phyloP scores from a whole-genome alignment of 1,140 invertebrate genomes.

The Saccostrea cuccullata region DNA sequence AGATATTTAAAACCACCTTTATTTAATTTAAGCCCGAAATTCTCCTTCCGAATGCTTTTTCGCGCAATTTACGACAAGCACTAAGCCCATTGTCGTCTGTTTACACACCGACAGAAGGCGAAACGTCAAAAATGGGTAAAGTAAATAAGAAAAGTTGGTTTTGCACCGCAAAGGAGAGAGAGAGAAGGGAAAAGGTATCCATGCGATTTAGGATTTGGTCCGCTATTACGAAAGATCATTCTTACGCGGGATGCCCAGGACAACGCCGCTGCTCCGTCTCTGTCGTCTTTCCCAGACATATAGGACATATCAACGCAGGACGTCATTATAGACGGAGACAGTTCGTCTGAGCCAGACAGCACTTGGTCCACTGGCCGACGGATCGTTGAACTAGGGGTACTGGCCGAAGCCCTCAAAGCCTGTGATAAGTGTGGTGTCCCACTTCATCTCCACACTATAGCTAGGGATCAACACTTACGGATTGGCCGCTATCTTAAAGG shows the following conservation, averaged over 20 bases:
- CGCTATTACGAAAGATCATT: background rate
- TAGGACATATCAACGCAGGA: background rate
- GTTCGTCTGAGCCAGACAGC: background rate
- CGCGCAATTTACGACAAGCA: no score
- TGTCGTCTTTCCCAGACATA: background rate
- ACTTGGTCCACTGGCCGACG: background rate
- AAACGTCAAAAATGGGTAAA: background rate
- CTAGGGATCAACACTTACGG: background rate
- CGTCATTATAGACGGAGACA: background rate
- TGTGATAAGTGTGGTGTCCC: background rate
- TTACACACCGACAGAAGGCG: background rate
- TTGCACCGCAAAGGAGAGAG: background rate
- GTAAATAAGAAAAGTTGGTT: background rate
- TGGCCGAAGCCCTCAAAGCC: background rate
- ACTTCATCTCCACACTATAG: background rate
- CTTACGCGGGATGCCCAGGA: background rate
- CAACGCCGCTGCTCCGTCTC: background rate
- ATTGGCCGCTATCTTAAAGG: no score
- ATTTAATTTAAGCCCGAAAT: no score
- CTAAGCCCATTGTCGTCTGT: background rate
- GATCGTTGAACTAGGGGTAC: background rate
- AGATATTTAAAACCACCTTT: no score
- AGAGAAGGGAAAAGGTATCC: background rate
- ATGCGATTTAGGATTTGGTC: background rate
- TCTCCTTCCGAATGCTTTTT: no score